Base-by-base conservation (phyloP, 2,797 vertebrate genomes). In the Enteromius unitaeniatus region DNA sequence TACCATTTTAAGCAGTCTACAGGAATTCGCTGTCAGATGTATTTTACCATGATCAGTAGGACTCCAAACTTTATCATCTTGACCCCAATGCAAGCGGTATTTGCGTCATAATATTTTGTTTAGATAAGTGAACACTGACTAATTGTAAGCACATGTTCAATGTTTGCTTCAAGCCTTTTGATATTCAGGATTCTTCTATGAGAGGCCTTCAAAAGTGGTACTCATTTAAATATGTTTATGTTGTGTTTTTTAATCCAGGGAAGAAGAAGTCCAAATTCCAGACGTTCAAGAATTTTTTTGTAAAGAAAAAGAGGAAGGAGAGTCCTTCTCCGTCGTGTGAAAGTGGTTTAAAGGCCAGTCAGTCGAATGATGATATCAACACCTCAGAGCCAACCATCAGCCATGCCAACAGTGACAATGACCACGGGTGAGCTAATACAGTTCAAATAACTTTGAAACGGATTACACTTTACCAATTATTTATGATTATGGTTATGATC, bases 191-290 rank as follows among this genome's bases (percentile, higher is more conserved):
- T 31, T 49, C 45, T 31, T 13, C 34, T 64, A n/a, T 68, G n/a
- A 65, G 73, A 68, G 79, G 70, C 26, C 45, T 81, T 42, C 5
- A 51, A 9, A 23, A 14, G 42, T 49, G 14, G n/a, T 19, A 3
- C 65, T 42, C 47, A 37, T 31, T 6, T 82, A 37, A 85, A 84
- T 64, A 9, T 19, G 31, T 51, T 34, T 10, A 1, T 64, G 7
- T 62, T 14, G 53, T 78, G 62, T 37, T 81, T 86, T 69, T 14
- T 23, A 37, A 31, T 49, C 89, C 89, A 98, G 97, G 95, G 86
- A 98, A 96, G 94, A 99, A 97, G 89, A 99, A 97, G 92, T 98
- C 96, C 73, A 98, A 95, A 92, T 98, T 99, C 92, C 96, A 96
- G 94, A 95, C 91, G 0, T 97, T 99, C 79, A 99, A 96, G 89